These are phyloP conservation scores for Sinosuthora webbiana DNA, from an alignment of 2,113 vertebrate species.

Conservation along the genomic window DNA sequence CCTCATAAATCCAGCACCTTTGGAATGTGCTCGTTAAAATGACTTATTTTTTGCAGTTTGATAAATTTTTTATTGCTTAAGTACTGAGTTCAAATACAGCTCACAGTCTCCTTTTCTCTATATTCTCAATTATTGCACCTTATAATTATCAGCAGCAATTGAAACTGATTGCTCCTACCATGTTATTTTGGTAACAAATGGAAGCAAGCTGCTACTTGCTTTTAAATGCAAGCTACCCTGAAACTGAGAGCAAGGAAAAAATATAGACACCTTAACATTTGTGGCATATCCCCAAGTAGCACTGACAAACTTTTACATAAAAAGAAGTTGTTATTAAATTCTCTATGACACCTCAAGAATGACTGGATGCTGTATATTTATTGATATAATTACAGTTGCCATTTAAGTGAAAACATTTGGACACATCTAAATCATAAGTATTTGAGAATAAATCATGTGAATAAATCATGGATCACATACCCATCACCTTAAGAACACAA, in stretches of 20 bases:
- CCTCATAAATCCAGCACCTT: constrained; percentile 72
- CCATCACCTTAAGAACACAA: not conserved
- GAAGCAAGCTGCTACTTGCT: constrained; percentile 47
- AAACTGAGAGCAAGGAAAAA: not conserved
- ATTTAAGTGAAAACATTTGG: not conserved
- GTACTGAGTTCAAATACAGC: constrained; percentile 63
- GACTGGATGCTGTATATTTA: not conserved
- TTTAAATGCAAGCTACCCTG: not conserved
- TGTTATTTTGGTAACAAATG: constrained; percentile 60
- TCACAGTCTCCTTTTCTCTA: constrained; percentile 39
- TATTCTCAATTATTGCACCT: constrained; percentile 52
- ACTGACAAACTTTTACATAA: not conserved
- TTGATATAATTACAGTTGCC: not conserved
- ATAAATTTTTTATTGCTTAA: constrained; percentile 72
- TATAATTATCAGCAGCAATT: constrained; percentile 65
- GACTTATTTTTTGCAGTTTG: constrained; percentile 64
- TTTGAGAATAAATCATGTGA: not conserved
- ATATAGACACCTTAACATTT: not conserved
- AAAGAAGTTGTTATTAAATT: not conserved
- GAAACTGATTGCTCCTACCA: constrained; percentile 29
- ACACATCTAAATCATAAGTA: not conserved
- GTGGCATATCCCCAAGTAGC: not conserved
- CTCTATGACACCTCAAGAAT: not conserved
- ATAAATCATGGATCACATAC: not conserved
- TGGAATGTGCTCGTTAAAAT: constrained; percentile 74